Evolutionary conservation across 2,888 invertebrate species (phyloP).

Genomic region (Spialia ferax): DNA sequence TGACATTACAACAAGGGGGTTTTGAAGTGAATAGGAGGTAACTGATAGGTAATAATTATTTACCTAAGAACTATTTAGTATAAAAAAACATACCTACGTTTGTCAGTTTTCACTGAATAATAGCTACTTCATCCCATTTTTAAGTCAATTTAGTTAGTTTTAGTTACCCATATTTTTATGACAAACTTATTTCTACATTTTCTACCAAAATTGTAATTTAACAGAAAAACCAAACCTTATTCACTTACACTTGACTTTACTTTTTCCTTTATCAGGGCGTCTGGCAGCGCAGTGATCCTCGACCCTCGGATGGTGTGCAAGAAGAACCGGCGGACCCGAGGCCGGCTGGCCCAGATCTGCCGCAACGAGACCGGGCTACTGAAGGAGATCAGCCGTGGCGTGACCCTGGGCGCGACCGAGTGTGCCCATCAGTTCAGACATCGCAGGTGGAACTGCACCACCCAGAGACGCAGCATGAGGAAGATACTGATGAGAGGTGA

Average conservation of each 20-base stretch:
- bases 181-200: too few relatives aligned
- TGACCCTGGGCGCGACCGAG: slow-evolving; percentile 93
- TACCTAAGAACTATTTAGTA: too few relatives aligned
- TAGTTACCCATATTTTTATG: too few relatives aligned
- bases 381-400: slow-evolving; percentile 94
- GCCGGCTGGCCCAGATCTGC: slow-evolving; percentile 94
- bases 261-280: slow-evolving; percentile 86
- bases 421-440: slow-evolving; percentile 95
- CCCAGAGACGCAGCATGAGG: slow-evolving; percentile 92
- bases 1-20: too few relatives aligned
- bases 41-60: too few relatives aligned
- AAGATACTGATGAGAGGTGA: slow-evolving; percentile 95
- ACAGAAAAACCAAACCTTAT: too few relatives aligned
- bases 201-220: too few relatives aligned
- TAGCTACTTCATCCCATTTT: too few relatives aligned
- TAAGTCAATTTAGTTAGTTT: too few relatives aligned
- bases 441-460: slow-evolving; percentile 96
- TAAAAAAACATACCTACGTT: too few relatives aligned
- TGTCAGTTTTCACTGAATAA: too few relatives aligned
- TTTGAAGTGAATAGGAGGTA: too few relatives aligned
- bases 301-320: slow-evolving; percentile 96
- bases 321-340: slow-evolving; percentile 92
- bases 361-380: slow-evolving; percentile 93
- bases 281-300: slow-evolving; percentile 94
- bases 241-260: not conserved